Evolutionary conservation across 2,888 invertebrate species (phyloP).

Genomic region (Iselma pallidipennis): DNA sequence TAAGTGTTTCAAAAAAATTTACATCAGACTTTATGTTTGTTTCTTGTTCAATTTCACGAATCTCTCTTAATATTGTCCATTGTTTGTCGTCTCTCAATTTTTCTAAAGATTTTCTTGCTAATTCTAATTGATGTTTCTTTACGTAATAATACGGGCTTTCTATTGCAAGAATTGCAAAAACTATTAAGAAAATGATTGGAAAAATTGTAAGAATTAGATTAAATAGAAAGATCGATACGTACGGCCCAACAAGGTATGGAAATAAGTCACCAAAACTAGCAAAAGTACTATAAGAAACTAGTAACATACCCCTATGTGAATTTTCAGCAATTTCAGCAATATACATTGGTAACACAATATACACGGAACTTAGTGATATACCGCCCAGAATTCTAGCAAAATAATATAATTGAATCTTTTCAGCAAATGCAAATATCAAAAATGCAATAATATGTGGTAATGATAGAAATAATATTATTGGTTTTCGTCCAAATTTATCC

Average conservation of each 20-base stretch:
- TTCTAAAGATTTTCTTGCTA: neutral
- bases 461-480: constrained; percentile 65
- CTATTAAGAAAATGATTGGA: constrained; percentile 26
- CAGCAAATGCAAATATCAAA: constrained; percentile 31
- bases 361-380: constrained; percentile 68
- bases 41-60: no score
- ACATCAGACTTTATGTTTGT: no score
- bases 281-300: constrained; percentile 72
- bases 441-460: constrained; percentile 65
- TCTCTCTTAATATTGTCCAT: no score
- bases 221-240: constrained; percentile 32
- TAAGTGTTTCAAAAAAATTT: no score
- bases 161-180: constrained; percentile 26
- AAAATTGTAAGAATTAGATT: constrained; percentile 28
- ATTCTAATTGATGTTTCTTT: neutral
- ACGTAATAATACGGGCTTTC: constrained; percentile 71
- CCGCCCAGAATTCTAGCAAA: constrained; percentile 65
- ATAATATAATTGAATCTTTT: constrained; percentile 47
- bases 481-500: constrained; percentile 69
- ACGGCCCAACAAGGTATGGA: constrained; percentile 34
- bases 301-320: constrained; percentile 72
- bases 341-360: constrained; percentile 78
- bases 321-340: constrained; percentile 80
- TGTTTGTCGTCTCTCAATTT: no score
- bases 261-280: constrained; percentile 69